Evolutionary conservation across 2,888 invertebrate species (phyloP).

Genomic region (Tenthredo distinguenda): DNA sequence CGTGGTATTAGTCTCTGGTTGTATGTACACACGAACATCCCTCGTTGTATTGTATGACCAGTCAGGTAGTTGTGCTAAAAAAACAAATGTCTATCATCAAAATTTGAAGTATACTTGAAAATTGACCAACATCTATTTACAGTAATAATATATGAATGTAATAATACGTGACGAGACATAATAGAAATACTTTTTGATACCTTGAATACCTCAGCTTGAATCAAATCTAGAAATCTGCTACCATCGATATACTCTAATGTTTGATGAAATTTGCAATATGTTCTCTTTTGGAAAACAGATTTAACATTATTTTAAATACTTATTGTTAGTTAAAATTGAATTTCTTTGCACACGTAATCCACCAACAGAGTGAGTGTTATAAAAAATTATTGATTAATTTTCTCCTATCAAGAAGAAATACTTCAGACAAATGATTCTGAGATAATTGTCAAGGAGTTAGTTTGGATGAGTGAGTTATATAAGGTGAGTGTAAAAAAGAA

Average conservation of each 20-base stretch:
- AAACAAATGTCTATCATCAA: constrained; percentile 34
- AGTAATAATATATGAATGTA: background rate
- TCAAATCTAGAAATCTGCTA: background rate
- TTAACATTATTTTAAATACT: background rate
- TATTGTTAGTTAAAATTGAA: background rate
- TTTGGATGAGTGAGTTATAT: constrained; percentile 17
- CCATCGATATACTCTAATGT: background rate
- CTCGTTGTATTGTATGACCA: constrained; percentile 89
- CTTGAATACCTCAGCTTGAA: background rate
- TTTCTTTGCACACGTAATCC: background rate
- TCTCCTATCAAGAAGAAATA: background rate
- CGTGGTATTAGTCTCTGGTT: constrained; percentile 85
- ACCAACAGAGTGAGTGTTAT: background rate
- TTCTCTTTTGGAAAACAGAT: background rate
- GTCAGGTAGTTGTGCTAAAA: constrained; percentile 80
- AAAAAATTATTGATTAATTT: background rate
- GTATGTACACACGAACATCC: constrained; percentile 86
- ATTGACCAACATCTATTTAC: background rate
- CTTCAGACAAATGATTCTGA: background rate
- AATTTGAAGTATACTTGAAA: background rate
- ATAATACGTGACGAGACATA: background rate
- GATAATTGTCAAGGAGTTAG: background rate
- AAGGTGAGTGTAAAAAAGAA: background rate
- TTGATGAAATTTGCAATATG: background rate
- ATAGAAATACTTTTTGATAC: background rate